Percentiles rank a stretch among this genome's conserved stretches.
phyloP scores from a whole-genome alignment of 2,797 vertebrate genomes.

The Dendrocincla fuliginosa region DNA sequence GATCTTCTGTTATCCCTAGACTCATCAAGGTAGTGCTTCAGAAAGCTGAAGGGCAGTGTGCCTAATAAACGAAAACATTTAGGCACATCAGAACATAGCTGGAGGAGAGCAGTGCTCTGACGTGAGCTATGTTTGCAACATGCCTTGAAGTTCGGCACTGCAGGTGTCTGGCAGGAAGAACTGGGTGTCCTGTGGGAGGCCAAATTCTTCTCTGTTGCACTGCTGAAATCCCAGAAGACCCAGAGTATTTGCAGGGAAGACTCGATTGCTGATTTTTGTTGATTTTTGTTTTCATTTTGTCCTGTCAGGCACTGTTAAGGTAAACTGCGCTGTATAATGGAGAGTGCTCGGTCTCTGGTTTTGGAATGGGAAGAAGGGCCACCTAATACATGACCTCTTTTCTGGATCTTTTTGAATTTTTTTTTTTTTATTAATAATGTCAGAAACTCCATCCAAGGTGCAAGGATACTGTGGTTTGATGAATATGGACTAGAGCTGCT shows the following conservation, averaged over 20 bases:
- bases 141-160: background rate
- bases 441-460: background rate
- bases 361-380: background rate
- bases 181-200: background rate
- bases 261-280: background rate
- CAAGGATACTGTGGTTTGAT: background rate
- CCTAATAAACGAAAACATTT: background rate
- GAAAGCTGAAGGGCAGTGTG: slow-evolving; percentile 17
- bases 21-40: slow-evolving; percentile 31
- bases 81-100: background rate
- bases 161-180: slow-evolving; percentile 4
- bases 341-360: background rate
- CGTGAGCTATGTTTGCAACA: background rate
- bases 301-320: background rate
- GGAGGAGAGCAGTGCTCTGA: background rate
- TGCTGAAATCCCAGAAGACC: background rate
- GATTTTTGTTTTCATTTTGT: slow-evolving; percentile 13
- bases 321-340: background rate
- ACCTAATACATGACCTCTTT: background rate
- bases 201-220: background rate
- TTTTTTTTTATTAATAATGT: background rate
- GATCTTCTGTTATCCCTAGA: slow-evolving; percentile 32
- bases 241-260: background rate
- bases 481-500: background rate
- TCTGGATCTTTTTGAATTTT: background rate